Conservation (phyloP, 1,140 invertebrate species). For the Planococcus citri region DNA sequence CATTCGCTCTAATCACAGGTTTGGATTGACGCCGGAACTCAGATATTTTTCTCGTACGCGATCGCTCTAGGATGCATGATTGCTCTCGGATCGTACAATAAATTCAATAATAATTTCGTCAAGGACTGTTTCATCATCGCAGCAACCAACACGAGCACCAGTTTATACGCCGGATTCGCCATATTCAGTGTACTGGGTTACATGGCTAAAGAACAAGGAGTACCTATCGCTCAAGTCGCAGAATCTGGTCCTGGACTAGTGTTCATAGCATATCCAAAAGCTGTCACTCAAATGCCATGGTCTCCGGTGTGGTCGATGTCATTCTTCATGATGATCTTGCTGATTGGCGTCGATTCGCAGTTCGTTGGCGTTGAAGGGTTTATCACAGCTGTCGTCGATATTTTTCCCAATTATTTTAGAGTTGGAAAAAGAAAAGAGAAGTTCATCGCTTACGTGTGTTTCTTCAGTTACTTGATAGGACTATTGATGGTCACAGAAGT, state of each 20-base stretch:
- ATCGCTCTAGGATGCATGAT: constrained; percentile 56
- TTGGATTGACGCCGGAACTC: constrained; percentile 39
- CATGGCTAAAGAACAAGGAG: constrained; percentile 49
- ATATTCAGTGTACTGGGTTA: constrained; percentile 74
- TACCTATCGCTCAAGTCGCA: constrained; percentile 35
- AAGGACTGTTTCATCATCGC: constrained; percentile 54
- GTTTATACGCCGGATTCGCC: constrained; percentile 58
- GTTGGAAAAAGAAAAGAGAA: constrained; percentile 39
- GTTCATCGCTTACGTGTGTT: constrained; percentile 46
- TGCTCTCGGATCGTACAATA: constrained; percentile 60
- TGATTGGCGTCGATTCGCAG: constrained; percentile 62
- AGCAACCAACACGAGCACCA: constrained; percentile 55
- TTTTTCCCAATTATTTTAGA: constrained; percentile 42
- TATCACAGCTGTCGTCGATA: constrained; percentile 47
- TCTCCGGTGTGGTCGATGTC: constrained; percentile 46
- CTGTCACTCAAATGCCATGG: constrained; percentile 47
- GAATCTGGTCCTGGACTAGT: constrained; percentile 55
- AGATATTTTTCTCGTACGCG: constrained; percentile 62
- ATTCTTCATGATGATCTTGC: constrained; percentile 54
- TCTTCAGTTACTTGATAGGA: constrained; percentile 49
- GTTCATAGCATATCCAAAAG: constrained; percentile 53
- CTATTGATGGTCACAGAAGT: constrained; percentile 57
- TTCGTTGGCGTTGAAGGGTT: constrained; percentile 49
- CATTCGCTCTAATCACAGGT: constrained; percentile 31
- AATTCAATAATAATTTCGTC: constrained; percentile 53